Evolutionary conservation across 2,797 vertebrate genomes (phyloP).

Genomic region (Loris lydekkerianus): DNA sequence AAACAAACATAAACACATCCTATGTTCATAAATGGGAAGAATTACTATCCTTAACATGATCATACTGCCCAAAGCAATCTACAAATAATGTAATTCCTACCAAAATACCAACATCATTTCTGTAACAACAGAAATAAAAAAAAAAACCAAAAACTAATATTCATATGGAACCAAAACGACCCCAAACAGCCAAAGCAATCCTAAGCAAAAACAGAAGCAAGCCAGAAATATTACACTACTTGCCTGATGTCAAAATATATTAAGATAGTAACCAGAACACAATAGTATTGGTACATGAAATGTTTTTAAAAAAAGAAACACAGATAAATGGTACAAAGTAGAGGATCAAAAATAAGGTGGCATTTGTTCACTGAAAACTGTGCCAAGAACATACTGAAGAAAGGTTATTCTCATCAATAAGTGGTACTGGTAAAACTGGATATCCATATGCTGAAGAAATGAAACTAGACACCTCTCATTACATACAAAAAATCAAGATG

Average conservation of each 20-base stretch:
- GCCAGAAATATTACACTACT: background rate
- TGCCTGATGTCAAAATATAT: background rate
- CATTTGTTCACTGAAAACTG: no score
- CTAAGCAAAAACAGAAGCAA: background rate
- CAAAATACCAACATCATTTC: background rate
- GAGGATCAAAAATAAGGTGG: no score
- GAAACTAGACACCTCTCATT: no score
- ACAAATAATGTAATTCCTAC: background rate
- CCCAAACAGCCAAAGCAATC: background rate
- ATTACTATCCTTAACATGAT: background rate
- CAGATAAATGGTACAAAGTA: no score
- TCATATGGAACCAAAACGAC: background rate
- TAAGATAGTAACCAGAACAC: no score
- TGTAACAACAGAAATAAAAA: background rate
- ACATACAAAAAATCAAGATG: no score
- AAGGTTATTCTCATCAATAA: no score
- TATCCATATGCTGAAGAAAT: no score
- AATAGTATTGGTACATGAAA: no score
- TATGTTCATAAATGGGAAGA: background rate
- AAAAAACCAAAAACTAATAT: background rate
- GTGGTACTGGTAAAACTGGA: no score
- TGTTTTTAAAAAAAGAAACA: no score
- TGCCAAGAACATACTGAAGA: no score
- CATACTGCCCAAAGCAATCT: background rate
- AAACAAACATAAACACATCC: background rate